Base-by-base conservation (phyloP, 1,140 invertebrate genomes). In the Micrasema longulum region DNA sequence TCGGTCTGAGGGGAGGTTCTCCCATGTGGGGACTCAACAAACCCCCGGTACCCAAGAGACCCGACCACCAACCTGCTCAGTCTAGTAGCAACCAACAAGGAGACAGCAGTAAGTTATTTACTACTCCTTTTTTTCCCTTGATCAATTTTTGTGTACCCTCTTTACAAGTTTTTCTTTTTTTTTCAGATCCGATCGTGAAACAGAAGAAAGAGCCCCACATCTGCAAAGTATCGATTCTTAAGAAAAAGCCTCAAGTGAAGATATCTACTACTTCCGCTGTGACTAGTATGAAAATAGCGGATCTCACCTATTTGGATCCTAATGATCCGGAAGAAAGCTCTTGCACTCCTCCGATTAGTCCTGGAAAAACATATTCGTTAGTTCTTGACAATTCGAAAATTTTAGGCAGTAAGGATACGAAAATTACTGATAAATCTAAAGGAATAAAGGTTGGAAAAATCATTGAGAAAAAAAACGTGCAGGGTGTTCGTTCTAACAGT, bases 1-100 rank as follows among this genome's bases (percentile, higher is more conserved):
- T 91, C 1, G 92, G 91, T 4, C 81, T 93, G 1, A 82, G 88
- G 72, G 92, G 92, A 9, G 92, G 92, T 1, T 88, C 90, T 0
- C 92, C 92, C 0, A 91, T 92, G 85, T 92, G 91, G 89, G 83
- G 86, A 73, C 81, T 80, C 4, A 77, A 80, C 35, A 79, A 74
- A 16, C 66, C 73, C 5, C 60, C 38, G 1, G 23, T 14, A 5
- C 62, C 57, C 41, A 74, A 72, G 60, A 53, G 57, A 23, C 71
- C 80, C 69, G 79, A 64, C 71, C 79, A 20, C 80, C 81, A 4
- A 78, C 76, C 35, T 69, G 77, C 10, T 74, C 60, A 64, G 12
- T 45, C 41, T n/a, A 47, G 18, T 9, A 47, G 41, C 43, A 77
- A 71, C 52, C 48, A 73, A 55, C 55, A 60, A 20, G 36, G n/a